Evolutionary conservation across 2,888 invertebrate genomes (phyloP).

Genomic region (Oscheius sp.): DNA sequence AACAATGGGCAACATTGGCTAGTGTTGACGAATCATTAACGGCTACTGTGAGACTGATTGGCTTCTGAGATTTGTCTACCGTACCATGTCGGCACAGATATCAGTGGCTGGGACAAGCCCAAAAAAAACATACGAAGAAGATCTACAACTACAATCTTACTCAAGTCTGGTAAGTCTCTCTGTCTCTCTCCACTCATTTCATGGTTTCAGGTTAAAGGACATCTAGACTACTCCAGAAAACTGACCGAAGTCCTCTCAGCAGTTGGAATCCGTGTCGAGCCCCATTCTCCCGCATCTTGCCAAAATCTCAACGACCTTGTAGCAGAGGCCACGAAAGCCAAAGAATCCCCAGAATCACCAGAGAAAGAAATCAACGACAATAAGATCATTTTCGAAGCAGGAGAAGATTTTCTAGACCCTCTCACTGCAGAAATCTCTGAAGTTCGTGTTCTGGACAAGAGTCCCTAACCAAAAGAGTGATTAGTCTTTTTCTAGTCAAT

Average conservation of each 20-base stretch:
- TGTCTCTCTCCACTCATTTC: neutral
- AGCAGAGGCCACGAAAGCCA: neutral
- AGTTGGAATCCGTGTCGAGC: constrained; percentile 60
- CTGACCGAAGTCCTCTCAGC: constrained; percentile 68
- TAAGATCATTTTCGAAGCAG: constrained; percentile 1
- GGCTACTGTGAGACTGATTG: constrained; percentile 81
- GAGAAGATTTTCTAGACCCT: neutral
- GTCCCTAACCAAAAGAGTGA: neutral
- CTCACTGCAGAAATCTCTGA: constrained; percentile 8
- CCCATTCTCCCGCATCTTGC: constrained; percentile 45
- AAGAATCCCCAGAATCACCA: neutral
- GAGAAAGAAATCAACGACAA: neutral
- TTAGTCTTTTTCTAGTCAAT: neutral
- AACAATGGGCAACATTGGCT: constrained; percentile 76
- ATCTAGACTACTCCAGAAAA: constrained; percentile 70
- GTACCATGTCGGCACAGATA: constrained; percentile 79
- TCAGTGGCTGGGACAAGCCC: constrained; percentile 80
- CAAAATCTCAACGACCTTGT: constrained; percentile 10
- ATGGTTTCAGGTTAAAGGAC: constrained; percentile 66
- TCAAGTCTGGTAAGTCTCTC: constrained; percentile 75
- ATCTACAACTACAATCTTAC: constrained; percentile 80
- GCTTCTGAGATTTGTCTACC: constrained; percentile 80
- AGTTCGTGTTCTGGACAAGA: constrained; percentile 1
- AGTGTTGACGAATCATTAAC: constrained; percentile 79
- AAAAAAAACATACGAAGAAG: constrained; percentile 75